Evolutionary conservation across 2,113 vertebrate species (phyloP), one percentile per base, ranked within the genome.

Genomic region (Canis aureus): DNA sequence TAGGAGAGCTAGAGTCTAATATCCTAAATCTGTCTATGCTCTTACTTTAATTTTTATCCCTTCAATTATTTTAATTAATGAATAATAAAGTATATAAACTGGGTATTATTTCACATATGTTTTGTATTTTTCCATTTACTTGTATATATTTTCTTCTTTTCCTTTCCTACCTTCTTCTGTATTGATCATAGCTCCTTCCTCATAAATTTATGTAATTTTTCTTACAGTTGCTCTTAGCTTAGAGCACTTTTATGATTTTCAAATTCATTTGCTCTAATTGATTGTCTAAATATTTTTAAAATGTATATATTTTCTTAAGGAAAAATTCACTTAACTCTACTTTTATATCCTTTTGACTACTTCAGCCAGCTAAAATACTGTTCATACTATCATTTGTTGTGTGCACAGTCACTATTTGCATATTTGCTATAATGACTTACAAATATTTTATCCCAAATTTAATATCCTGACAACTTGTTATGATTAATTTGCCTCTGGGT

Each of bases 371-470:
- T 88, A 35, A 71, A 94, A 71, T 51, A 35, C 53, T 81, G 53
- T 55, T 59, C 17, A 11, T 66, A 76, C 15, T 81, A 62, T 89
- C 4, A 76, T 55, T 64, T 76, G 12, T 53, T 81, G 60, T 51
- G 22, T 81, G 55, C 81, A 59, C 19, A 60, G 51, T 73, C 11
- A 53, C 29, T 81, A 81, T 89, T 81, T 73, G 64, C 38, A 89
- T 89, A 53, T 60, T 94, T 23, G 15, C 17, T 16, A 35, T 51
- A 81, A 35, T 35, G 38, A 89, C 27, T 69, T 88, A 51, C 49
- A 94, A 80, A 62, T 5, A 73, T 94, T 94, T 94, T 62, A 81
- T 23, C 76, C 53, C 55, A 89, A 73, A 89, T 94, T 81, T 89
- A 89, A 62, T 71, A 89, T 51, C 20, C 27, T 94, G 62, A 89